Conservation (phyloP, 2,113 vertebrate genomes). For the Neotragus moschatus region DNA sequence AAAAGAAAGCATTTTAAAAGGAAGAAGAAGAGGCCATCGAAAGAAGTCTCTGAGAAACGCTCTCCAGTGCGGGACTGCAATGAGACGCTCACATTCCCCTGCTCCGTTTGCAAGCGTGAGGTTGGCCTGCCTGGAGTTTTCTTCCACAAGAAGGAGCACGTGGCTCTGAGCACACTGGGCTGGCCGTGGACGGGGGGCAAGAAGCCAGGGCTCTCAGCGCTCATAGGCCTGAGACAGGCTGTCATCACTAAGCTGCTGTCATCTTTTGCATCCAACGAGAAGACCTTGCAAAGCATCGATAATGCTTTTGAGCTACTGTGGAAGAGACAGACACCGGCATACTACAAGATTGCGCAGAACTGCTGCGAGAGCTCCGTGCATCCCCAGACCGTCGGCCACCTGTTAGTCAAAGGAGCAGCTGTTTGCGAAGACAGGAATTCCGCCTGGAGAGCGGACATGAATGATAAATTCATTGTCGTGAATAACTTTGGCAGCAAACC, state of each 20-base stretch:
- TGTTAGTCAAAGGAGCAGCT: constrained; percentile 71
- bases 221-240: constrained; percentile 43
- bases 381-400: constrained; percentile 26
- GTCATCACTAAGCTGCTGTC: constrained; percentile 53
- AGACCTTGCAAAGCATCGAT: constrained; percentile 49
- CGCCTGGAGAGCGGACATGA: constrained; percentile 68
- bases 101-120: constrained; percentile 65
- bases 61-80: fast-evolving
- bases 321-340: background rate
- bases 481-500: constrained; percentile 74
- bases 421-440: constrained; percentile 77
- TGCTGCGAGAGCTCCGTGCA: background rate
- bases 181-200: background rate
- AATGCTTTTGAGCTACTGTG: constrained; percentile 71
- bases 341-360: background rate
- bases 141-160: constrained; percentile 72
- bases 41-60: fast-evolving
- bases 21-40: background rate
- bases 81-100: constrained; percentile 24
- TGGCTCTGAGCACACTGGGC: constrained; percentile 57
- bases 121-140: background rate
- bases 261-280: constrained; percentile 53
- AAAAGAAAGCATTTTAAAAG: background rate
- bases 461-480: constrained; percentile 68
- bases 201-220: background rate